Conservation (phyloP, 2,797 vertebrate genomes). For the Lutjanus campechanus region DNA sequence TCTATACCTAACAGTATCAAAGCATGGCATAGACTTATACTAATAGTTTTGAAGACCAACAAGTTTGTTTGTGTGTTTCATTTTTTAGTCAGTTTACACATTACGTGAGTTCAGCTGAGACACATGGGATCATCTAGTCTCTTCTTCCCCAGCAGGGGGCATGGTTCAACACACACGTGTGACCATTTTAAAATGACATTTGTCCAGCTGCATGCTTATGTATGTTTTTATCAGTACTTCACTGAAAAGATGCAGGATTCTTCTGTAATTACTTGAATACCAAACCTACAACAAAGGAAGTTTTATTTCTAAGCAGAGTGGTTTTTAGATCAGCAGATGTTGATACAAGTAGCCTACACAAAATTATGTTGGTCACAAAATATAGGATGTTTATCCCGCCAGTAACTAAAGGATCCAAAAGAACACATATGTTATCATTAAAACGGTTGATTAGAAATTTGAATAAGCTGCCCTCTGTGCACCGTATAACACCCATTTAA, state of each 20-base stretch:
- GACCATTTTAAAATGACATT: slow-evolving; percentile 1
- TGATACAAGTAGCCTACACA: slow-evolving; percentile 14
- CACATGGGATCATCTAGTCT: background rate
- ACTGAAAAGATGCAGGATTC: background rate
- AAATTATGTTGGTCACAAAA: background rate
- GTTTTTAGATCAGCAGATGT: background rate
- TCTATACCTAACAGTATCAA: background rate
- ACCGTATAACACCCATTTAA: background rate
- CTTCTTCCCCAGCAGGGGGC: slow-evolving; percentile 74
- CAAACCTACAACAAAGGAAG: too few relatives aligned
- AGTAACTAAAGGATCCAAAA: slow-evolving; percentile 3
- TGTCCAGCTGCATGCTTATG: background rate
- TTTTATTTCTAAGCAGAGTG: background rate
- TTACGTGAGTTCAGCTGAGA: background rate
- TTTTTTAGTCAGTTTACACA: background rate
- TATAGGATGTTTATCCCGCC: slow-evolving; percentile 8
- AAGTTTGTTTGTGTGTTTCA: background rate
- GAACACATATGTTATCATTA: background rate
- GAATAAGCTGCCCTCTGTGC: slow-evolving; percentile 4
- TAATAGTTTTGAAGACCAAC: background rate
- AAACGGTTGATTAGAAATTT: slow-evolving; percentile 20
- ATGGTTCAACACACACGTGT: slow-evolving; percentile 48
- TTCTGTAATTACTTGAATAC: background rate
- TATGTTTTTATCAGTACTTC: background rate
- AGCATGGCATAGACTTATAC: background rate